Conservation (phyloP, 2,797 vertebrate species). For the Chloroceryle inda region DNA sequence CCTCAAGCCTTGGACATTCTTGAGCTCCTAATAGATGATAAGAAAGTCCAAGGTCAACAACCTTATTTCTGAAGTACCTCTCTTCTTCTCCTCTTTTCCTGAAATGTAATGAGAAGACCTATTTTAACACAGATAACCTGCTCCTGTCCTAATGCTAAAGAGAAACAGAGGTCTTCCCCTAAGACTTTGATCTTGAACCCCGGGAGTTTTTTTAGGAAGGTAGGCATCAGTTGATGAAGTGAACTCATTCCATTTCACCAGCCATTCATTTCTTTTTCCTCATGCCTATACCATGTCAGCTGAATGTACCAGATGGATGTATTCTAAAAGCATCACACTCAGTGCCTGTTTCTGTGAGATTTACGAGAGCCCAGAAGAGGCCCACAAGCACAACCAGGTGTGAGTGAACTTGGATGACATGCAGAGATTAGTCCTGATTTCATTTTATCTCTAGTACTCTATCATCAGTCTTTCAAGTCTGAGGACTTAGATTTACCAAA, state of each 20-base stretch:
- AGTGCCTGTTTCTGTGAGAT: not conserved
- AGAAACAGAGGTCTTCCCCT: not conserved
- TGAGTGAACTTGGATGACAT: slow-evolving; percentile 2
- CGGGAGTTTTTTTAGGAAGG: not conserved
- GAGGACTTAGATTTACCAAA: not conserved
- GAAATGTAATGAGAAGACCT: not conserved
- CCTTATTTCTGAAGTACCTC: not conserved
- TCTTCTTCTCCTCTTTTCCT: not conserved
- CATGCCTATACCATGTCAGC: not conserved
- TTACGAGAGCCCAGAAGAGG: not conserved
- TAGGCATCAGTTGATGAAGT: not conserved
- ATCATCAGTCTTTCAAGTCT: not conserved
- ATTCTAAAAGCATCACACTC: not conserved
- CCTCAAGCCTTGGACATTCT: not conserved
- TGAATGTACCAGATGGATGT: not conserved
- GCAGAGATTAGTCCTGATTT: not conserved
- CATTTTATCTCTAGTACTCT: not conserved
- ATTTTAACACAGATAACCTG: not conserved
- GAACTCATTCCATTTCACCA: not conserved
- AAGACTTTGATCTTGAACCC: not conserved
- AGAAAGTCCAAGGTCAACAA: not conserved
- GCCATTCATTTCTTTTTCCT: not conserved
- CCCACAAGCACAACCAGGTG: not conserved
- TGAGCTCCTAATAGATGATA: slow-evolving; percentile 12
- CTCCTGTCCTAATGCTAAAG: not conserved